Percentiles rank a stretch among this genome's conserved stretches.
phyloP scores from a whole-genome alignment of 2,888 invertebrate species.

The Melieria crassipennis region DNA sequence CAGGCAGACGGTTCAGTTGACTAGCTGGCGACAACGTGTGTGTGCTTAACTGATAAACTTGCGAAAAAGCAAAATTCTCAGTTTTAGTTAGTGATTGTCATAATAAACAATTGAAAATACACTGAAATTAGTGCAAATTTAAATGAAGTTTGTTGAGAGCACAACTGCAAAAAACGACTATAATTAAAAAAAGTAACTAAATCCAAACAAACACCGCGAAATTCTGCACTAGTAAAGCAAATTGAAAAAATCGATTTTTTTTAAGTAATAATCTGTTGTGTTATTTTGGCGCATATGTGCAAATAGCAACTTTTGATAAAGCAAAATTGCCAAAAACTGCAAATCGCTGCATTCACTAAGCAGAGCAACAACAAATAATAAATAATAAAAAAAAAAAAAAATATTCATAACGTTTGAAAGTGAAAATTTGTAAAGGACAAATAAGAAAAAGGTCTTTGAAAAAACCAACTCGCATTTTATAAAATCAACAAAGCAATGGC shows the following conservation, averaged over 20 bases:
- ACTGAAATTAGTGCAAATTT: no score
- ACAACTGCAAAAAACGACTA: neutral
- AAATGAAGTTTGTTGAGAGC: no score
- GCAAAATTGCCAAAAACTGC: no score
- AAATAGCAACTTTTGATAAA: neutral
- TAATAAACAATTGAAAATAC: no score
- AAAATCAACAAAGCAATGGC: conserved; percentile 32
- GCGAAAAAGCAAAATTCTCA: no score
- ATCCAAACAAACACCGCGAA: neutral
- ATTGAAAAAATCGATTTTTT: conserved; percentile 26
- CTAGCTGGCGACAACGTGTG: conserved; percentile 19
- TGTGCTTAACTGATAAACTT: conserved; percentile 20
- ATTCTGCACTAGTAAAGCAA: neutral
- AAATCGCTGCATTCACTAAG: no score
- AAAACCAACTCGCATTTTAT: neutral
- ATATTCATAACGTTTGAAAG: no score
- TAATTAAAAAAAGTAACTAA: neutral
- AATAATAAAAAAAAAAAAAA: neutral
- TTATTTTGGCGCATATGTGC: neutral
- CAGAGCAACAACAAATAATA: no score
- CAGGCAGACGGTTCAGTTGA: conserved; percentile 19
- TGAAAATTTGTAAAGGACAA: no score
- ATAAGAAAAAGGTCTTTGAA: neutral
- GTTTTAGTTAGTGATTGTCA: no score
- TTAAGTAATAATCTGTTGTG: conserved; percentile 5